Evolutionary conservation across 2,113 vertebrate species (phyloP), one percentile per base, ranked within the genome.

Genomic region (Circaetus cinerascens): DNA sequence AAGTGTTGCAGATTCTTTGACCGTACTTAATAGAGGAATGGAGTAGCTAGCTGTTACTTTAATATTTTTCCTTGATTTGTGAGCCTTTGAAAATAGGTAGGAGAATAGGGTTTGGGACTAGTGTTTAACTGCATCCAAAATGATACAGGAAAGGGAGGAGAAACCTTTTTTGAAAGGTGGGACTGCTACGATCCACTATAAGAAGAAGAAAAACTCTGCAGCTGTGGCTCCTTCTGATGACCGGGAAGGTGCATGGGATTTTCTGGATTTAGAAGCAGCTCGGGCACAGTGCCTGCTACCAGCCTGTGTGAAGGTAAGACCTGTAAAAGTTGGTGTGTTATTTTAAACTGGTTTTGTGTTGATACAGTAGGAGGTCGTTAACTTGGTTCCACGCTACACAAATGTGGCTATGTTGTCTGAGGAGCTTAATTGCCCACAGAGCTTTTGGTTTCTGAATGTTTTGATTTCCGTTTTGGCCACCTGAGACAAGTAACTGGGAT

Each of bases 131-230:
- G 10, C 4, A 0, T 8, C 16, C 16, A 13, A 9, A 76, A 8
- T 6, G 3, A 14, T 22, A 1, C 7, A 7, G 76, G 17, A 13
- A 23, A 68, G 13, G 26, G 26, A n/a, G 16, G 5, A 16, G 15
- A 55, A 48, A 25, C 25, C 1, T 23, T 11, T 29, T 14, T 9
- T 5, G 1, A 8, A 7, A 34, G 15, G 11, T 36, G 12, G 3
- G 27, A 1, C 10, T 21, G 29, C 29, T 3, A 0, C 4, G 4
- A 4, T 11, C 7, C 4, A 0, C 26, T 11, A 1, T 2, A 5
- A 34, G 11, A 40, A 59, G 6, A 30, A 5, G 4, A 10, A 30
- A 43, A 46, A 11, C 12, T 10, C 11, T 38, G 8, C 32, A 46
- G 15, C 23, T 34, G 8, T 46, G 66, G 13, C 18, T 51, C 15